phyloP scores from a whole-genome alignment of 1,140 invertebrate species.

The Notospermus geniculatus region DNA sequence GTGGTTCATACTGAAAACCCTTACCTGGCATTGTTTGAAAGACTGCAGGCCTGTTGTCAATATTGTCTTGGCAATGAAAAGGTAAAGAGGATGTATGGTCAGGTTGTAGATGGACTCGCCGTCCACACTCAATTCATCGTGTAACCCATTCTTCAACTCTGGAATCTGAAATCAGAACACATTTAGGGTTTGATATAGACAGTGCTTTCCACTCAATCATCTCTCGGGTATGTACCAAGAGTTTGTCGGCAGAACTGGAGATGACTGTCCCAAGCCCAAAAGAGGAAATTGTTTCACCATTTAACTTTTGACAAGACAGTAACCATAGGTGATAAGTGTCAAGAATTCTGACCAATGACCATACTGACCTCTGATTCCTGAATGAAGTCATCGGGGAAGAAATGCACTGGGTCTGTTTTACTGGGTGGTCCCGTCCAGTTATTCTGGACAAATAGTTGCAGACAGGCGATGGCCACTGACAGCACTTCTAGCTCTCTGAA shows the following conservation, averaged over 20 bases:
- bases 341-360: background rate
- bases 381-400: slow-evolving; percentile 24
- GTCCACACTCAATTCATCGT: slow-evolving; percentile 36
- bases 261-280: too few relatives aligned
- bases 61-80: slow-evolving; percentile 68
- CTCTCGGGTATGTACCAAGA: background rate
- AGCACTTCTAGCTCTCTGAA: slow-evolving; percentile 49
- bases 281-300: too few relatives aligned
- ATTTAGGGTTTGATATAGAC: too few relatives aligned
- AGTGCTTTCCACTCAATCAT: too few relatives aligned
- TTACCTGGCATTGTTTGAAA: slow-evolving; percentile 39
- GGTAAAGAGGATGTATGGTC: slow-evolving; percentile 63
- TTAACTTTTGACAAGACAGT: too few relatives aligned
- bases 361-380: slow-evolving; percentile 19
- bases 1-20: too few relatives aligned
- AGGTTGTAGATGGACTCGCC: slow-evolving; percentile 58
- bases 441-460: slow-evolving; percentile 73
- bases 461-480: slow-evolving; percentile 60
- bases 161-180: slow-evolving; percentile 6
- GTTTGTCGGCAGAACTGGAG: slow-evolving; percentile 2
- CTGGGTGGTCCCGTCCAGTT: slow-evolving; percentile 77
- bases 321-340: too few relatives aligned
- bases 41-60: slow-evolving; percentile 59
- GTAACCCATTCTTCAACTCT: slow-evolving; percentile 24
- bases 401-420: slow-evolving; percentile 22